A percentile compares a stretch with the other conserved stretches of the same genome.
These are phyloP conservation scores for Coracopsis vasa DNA, from an alignment of 2,113 vertebrate species.

Conservation along the genomic window DNA sequence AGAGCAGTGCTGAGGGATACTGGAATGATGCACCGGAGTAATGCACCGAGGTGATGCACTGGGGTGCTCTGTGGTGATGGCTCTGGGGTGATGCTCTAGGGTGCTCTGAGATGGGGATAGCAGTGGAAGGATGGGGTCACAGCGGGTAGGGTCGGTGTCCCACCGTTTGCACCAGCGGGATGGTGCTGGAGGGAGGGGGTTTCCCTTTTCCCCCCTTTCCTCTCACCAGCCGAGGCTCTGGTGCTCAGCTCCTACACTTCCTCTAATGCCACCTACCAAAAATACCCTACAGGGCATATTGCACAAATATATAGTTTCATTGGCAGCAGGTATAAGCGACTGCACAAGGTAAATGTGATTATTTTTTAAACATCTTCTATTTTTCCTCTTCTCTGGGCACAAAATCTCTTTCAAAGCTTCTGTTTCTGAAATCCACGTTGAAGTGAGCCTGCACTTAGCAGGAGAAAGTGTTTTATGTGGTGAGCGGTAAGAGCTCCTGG, in stretches of 20 bases:
- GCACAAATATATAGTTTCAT: accelerated
- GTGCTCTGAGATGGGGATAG: background rate
- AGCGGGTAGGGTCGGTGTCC: accelerated
- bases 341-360: background rate
- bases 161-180: background rate
- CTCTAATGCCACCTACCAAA: too few species aligned
- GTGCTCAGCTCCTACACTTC: background rate
- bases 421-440: accelerated
- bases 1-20: background rate
- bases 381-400: background rate
- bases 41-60: background rate
- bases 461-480: background rate
- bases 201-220: background rate
- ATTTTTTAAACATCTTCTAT: background rate
- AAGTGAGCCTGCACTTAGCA: background rate
- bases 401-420: background rate
- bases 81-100: background rate
- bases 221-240: background rate
- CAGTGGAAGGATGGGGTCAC: background rate
- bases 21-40: background rate
- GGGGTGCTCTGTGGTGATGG: background rate
- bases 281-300: background rate
- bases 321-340: background rate
- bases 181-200: accelerated
- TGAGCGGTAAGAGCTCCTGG: background rate